Conservation (phyloP, 2,888 invertebrate species). For the Lasioglossum oenotherae region DNA sequence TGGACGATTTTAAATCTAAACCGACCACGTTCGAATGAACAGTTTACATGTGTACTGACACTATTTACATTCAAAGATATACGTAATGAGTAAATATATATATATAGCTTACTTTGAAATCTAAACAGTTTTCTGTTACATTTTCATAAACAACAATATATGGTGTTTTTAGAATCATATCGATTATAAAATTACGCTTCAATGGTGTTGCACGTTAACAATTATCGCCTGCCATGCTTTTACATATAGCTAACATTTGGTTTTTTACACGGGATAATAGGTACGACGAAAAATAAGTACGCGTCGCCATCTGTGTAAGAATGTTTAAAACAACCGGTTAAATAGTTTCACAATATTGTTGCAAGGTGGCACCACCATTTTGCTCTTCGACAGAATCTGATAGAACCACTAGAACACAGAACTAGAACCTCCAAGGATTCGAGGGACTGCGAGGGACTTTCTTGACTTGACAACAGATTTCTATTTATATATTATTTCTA, state of each 20-base stretch:
- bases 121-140: neutral
- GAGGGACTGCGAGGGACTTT: neutral
- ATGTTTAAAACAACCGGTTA: neutral
- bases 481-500: neutral
- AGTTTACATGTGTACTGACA: neutral
- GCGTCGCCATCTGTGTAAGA: neutral
- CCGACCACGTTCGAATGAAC: neutral
- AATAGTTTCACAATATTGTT: neutral
- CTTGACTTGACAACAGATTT: neutral
- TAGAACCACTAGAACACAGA: no score
- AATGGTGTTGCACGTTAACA: neutral
- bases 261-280: neutral
- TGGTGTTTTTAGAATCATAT: neutral
- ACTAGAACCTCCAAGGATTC: neutral
- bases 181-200: neutral
- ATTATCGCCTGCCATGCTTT: neutral
- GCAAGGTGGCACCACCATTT: neutral
- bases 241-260: neutral
- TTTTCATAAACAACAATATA: neutral
- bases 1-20: slow-evolving; percentile 30
- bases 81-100: neutral
- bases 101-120: neutral
- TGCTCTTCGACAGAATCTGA: neutral
- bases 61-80: neutral
- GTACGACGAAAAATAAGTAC: neutral